phyloP scores from a whole-genome alignment of 2,888 invertebrate genomes.

The Dasysyrphus tricinctus region DNA sequence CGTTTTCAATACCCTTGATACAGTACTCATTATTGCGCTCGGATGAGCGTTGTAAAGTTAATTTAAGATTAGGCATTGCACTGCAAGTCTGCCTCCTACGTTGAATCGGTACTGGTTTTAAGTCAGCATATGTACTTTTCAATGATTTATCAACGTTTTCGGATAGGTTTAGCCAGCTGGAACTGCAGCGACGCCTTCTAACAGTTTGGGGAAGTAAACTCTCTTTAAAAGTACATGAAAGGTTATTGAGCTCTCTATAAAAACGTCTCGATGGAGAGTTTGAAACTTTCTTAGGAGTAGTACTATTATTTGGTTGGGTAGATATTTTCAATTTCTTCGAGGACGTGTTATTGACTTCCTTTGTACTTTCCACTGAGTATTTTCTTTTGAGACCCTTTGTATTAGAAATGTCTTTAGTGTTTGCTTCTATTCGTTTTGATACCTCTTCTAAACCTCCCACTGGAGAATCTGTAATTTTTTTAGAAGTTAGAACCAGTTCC shows the following conservation, averaged over 20 bases:
- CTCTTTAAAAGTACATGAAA: slow-evolving; percentile 44
- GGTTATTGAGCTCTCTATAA: slow-evolving; percentile 51
- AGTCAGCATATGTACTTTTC: neutral
- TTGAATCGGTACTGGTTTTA: slow-evolving; percentile 34
- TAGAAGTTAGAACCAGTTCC: neutral
- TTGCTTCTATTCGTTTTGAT: neutral
- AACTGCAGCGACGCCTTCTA: slow-evolving; percentile 37
- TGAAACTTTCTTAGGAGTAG: neutral
- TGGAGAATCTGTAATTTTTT: neutral
- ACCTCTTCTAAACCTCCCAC: neutral
- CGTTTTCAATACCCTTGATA: neutral
- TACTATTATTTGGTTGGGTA: neutral
- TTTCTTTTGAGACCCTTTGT: neutral
- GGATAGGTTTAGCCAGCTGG: neutral
- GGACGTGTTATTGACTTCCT: neutral
- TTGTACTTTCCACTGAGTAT: neutral
- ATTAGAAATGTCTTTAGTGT: neutral
- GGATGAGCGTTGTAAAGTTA: slow-evolving; percentile 39
- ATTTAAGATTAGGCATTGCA: slow-evolving; percentile 31
- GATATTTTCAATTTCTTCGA: no score
- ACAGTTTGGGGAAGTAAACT: slow-evolving; percentile 30
- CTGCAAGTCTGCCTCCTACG: slow-evolving; percentile 42
- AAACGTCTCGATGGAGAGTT: neutral
- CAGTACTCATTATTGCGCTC: slow-evolving; percentile 6
- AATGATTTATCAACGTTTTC: neutral